phyloP scores from a whole-genome alignment of 2,113 vertebrate genomes.

The Gasterosteus nipponicus region DNA sequence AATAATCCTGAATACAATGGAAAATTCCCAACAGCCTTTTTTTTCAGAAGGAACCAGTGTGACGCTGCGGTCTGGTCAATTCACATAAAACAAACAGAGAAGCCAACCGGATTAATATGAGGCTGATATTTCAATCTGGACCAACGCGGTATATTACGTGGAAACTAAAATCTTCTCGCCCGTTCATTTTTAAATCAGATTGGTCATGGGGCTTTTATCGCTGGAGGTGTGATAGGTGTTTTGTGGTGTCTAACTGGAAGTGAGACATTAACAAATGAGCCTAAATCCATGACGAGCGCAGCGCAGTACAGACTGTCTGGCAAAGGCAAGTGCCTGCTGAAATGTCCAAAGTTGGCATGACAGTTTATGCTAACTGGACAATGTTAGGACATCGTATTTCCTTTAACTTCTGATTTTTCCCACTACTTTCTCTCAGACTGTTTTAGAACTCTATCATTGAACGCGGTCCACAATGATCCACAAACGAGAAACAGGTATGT shows the following conservation, averaged over 20 bases:
- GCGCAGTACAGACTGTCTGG: background rate
- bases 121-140: background rate
- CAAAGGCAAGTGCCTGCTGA: background rate
- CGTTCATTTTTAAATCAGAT: background rate
- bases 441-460: background rate
- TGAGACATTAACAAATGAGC: conserved; percentile 10
- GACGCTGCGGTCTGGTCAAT: background rate
- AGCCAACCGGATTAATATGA: background rate
- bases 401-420: background rate
- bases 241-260: background rate
- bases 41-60: no score
- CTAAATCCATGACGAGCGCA: background rate
- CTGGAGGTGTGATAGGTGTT: background rate
- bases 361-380: conserved; percentile 9
- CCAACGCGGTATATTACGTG: background rate
- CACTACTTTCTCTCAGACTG: background rate
- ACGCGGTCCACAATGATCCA: background rate
- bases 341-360: background rate
- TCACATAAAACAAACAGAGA: background rate
- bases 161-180: background rate
- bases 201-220: background rate
- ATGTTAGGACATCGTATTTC: background rate
- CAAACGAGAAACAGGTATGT: background rate
- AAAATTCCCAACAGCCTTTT: no score
- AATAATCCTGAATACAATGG: no score